Evolutionary conservation across 2,888 invertebrate species (phyloP), one percentile per base, ranked within the genome.

Genomic region (Rhamphomyia laevipes): DNA sequence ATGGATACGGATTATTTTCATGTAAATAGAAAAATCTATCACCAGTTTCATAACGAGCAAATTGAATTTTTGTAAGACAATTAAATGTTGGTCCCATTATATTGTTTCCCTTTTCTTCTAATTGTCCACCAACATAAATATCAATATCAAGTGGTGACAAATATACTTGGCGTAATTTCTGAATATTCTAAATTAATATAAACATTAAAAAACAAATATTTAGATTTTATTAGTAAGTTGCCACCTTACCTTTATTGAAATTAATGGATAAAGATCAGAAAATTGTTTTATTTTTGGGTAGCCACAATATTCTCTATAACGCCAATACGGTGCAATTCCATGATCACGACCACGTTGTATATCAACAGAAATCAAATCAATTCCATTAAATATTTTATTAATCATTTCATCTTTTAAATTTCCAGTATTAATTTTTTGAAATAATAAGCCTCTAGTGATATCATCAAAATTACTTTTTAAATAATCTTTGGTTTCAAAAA

Each of bases 11-110:
- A 30, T 13, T 12, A 15, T 43, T 42, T 10, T 75, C 74, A 59
- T 84, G 75, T 57, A 85, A 84, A 58, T 84, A 87, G 70, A 81
- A 87, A 65, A 82, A 86, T 44, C 81, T 71, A 61, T 88, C 87
- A 1, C 84, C 84, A 49, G 70, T 73, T 63, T 78, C 76, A 41
- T 78, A 63, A 51, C 78, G 72, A 1, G 75, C 70, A 66, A 84
- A 83, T 65, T 86, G 86, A 59, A 82, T 82, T 3, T 81, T 84
- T 5, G 86, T 75, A 42, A 87, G 80, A 58, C 85, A 80, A 5
- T 79, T 77, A 59, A 86, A 85, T 1, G 84, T 83, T 0, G 76
- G 75, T 0, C 87, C 86, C 1, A 87, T 71, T 31, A 83, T 64
- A 9, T 80, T 80, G 1, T 78, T 83, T 2, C 75, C 64, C 4